Evolutionary conservation across 2,888 invertebrate species (phyloP).

Genomic region (Tinea semifulvella): DNA sequence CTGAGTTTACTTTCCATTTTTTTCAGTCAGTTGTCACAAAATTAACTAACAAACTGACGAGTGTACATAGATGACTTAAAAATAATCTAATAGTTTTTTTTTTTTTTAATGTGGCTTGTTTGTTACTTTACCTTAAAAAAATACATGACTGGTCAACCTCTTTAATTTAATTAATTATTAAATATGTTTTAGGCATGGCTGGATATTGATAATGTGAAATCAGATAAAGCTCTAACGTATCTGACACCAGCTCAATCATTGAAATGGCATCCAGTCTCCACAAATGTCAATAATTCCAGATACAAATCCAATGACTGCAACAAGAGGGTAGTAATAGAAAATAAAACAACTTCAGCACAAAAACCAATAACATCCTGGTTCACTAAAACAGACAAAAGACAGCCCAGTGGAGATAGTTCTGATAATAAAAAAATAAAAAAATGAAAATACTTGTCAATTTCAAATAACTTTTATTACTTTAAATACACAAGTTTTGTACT

Average conservation of each 20-base stretch:
- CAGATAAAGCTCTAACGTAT: conserved; percentile 58
- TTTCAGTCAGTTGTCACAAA: too few relatives aligned
- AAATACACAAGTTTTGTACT: too few relatives aligned
- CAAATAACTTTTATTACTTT: too few relatives aligned
- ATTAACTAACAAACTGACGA: too few relatives aligned
- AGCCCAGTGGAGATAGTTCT: conserved; percentile 24
- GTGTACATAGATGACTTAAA: too few relatives aligned
- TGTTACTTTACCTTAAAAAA: too few relatives aligned
- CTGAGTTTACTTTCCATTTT: too few relatives aligned
- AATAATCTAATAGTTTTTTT: too few relatives aligned
- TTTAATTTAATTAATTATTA: too few relatives aligned
- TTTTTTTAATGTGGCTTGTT: too few relatives aligned
- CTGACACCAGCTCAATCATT: conserved; percentile 64
- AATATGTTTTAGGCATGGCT: conserved; percentile 72
- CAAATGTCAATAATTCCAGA: conserved; percentile 74
- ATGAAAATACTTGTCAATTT: too few relatives aligned
- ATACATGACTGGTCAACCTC: too few relatives aligned
- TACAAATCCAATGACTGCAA: conserved; percentile 71
- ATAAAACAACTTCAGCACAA: conserved; percentile 39
- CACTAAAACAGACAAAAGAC: conserved; percentile 39
- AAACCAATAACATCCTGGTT: conserved; percentile 56
- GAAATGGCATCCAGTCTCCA: conserved; percentile 75
- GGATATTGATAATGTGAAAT: conserved; percentile 61
- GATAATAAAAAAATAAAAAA: conserved; percentile 29
- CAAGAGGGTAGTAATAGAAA: conserved; percentile 42